Base-by-base conservation (phyloP, 2,113 vertebrate genomes). In the Paracanthobrama guichenoti region DNA sequence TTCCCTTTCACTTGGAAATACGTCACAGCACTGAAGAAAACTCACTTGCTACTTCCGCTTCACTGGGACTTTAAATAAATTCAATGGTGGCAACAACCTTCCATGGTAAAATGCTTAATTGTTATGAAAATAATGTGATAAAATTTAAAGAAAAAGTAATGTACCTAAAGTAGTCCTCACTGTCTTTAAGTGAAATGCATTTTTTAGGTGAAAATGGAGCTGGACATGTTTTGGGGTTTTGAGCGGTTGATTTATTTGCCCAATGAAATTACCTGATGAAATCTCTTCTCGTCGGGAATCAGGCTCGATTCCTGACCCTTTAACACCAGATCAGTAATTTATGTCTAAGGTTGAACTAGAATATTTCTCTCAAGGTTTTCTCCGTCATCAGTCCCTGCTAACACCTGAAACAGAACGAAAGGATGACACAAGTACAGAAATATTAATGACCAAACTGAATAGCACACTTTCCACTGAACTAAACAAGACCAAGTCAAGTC, bases 321-420 rank as follows among this genome's bases (percentile, higher is more conserved):
- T 12, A 44, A 44, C 20, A n/a, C 20, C 42, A n/a, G 46, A 11
- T 42, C 4, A n/a, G 57, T n/a, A 13, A 44, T 39, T 72, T 48
- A 50, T 48, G 6, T 73, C n/a, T 26, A n/a, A 46, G 22, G 44
- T 26, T 48, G 42, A 48, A 16, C n/a, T 26, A 18, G 22, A 26
- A 26, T 50, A 24, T 50, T 50, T 74, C 44, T 74, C 71, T 74
- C 71, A 74, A 74, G 71, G n/a, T 50, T 46, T 28, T 50, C 1
- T 4, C n/a, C 16, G 3, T 46, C 2, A 18, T 26, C 22, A 46
- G 22, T n/a, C 10, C 3, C 12, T 26, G 42, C 12, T 53, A 2
- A 53, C 44, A 48, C 12, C 44, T 13, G n/a, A 48, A 16, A 74
- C 13, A 18, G 12, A 74, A 74, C 1, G 7, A 28, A 46, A 72